phyloP scores from a whole-genome alignment of 2,888 invertebrate genomes.

The Cryptocephalus primarius region DNA sequence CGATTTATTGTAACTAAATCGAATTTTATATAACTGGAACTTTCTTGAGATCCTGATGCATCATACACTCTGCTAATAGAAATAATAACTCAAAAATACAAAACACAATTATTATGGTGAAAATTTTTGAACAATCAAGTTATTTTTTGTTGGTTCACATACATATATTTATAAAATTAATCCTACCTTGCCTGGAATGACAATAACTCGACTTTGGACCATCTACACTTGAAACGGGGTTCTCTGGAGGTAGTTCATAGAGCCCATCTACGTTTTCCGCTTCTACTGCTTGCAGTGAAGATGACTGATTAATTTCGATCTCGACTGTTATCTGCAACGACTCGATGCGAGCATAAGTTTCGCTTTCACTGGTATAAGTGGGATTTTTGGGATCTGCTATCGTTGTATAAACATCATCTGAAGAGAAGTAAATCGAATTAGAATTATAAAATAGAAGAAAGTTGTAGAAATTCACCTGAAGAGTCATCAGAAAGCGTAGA shows the following conservation, averaged over 20 bases:
- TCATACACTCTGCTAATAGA: too few relatives aligned
- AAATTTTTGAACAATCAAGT: too few relatives aligned
- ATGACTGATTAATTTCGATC: slow-evolving; percentile 28
- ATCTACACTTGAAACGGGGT: slow-evolving; percentile 52
- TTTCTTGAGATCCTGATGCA: too few relatives aligned
- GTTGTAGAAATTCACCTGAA: neutral
- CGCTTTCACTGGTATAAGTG: slow-evolving; percentile 66
- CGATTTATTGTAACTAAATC: too few relatives aligned
- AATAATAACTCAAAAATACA: too few relatives aligned
- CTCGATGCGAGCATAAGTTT: slow-evolving; percentile 78
- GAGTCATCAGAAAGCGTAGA: slow-evolving; percentile 81
- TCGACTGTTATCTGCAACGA: slow-evolving; percentile 37
- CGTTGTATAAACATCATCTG: slow-evolving; percentile 85
- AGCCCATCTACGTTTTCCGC: slow-evolving; percentile 23
- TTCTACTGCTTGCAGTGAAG: slow-evolving; percentile 12
- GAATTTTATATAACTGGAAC: too few relatives aligned
- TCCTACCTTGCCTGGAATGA: slow-evolving; percentile 47
- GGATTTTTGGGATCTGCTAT: slow-evolving; percentile 66
- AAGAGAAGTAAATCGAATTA: neutral
- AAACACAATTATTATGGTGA: too few relatives aligned
- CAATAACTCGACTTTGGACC: slow-evolving; percentile 44
- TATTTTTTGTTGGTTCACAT: too few relatives aligned
- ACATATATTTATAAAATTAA: too few relatives aligned
- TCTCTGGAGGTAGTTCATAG: slow-evolving; percentile 40
- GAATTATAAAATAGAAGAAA: neutral